Conservation (phyloP, 2,888 invertebrate species). For the Agrotis exclamationis region DNA sequence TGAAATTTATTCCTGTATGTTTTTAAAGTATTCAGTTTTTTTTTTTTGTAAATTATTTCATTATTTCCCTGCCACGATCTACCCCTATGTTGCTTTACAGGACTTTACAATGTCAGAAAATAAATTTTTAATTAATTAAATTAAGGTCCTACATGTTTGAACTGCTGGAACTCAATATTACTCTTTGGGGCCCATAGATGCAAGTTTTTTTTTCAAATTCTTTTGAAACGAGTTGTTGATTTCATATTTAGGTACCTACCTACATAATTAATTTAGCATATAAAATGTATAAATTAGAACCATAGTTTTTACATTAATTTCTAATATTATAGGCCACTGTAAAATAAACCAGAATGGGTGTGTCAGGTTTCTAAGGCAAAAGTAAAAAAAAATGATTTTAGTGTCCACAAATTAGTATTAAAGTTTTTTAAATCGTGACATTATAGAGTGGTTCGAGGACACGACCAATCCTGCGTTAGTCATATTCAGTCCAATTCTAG, state of each 20-base stretch:
- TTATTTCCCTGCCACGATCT: not conserved
- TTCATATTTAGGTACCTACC: not conserved
- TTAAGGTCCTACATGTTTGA: not conserved
- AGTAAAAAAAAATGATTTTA: not conserved
- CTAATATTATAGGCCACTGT: not conserved
- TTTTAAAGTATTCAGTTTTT: not conserved
- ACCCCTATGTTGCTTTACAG: not conserved
- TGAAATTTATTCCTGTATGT: not conserved
- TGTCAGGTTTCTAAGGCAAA: conserved; percentile 13
- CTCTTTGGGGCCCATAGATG: too few relatives aligned
- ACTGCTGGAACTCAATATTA: not conserved
- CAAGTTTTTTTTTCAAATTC: not conserved
- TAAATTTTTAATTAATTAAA: not conserved
- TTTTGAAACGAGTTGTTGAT: not conserved
- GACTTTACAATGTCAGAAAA: too few relatives aligned
- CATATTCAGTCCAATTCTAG: conserved; percentile 1
- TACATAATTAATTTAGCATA: not conserved
- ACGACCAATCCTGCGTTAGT: conserved; percentile 2
- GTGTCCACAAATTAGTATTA: conserved; percentile 6
- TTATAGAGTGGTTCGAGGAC: not conserved
- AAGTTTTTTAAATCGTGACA: not conserved
- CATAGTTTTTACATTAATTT: too few relatives aligned
- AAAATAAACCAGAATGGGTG: not conserved
- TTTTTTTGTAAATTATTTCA: not conserved
- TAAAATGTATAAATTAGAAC: not conserved